Conservation (phyloP, 2,113 vertebrate genomes). For the Leptosomus discolor region DNA sequence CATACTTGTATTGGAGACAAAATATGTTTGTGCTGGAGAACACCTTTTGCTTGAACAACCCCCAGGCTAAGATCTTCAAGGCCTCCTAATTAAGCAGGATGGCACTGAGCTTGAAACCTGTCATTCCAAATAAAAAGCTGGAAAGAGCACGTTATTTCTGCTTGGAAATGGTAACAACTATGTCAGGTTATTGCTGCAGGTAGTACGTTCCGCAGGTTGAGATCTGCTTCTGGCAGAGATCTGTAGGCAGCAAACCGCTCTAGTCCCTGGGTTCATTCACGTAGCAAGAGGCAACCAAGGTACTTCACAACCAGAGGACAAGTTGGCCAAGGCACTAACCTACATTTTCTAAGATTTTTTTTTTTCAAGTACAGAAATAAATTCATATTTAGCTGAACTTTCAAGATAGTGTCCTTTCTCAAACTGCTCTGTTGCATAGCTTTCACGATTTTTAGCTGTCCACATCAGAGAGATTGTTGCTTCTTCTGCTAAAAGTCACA, state of each 20-base stretch:
- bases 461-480: background rate
- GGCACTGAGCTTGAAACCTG: conserved; percentile 47
- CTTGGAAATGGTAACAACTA: background rate
- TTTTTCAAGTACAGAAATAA: background rate
- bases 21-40: conserved; percentile 56
- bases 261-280: background rate
- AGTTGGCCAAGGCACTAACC: background rate
- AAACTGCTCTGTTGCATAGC: background rate
- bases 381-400: background rate
- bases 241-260: background rate
- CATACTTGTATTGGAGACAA: conserved; percentile 36
- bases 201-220: background rate
- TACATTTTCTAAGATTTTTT: background rate
- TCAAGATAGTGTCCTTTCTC: background rate
- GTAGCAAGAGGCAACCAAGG: background rate
- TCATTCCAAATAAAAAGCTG: conserved; percentile 56
- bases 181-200: background rate
- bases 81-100: conserved; percentile 70
- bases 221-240: background rate
- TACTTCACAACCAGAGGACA: background rate
- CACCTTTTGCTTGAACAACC: conserved; percentile 65
- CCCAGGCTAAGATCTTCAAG: conserved; percentile 67
- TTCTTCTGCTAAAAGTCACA: background rate
- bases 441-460: background rate
- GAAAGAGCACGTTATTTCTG: background rate